Conservation (phyloP, 2,113 vertebrate genomes). For the Dendrocopos noguchii region DNA sequence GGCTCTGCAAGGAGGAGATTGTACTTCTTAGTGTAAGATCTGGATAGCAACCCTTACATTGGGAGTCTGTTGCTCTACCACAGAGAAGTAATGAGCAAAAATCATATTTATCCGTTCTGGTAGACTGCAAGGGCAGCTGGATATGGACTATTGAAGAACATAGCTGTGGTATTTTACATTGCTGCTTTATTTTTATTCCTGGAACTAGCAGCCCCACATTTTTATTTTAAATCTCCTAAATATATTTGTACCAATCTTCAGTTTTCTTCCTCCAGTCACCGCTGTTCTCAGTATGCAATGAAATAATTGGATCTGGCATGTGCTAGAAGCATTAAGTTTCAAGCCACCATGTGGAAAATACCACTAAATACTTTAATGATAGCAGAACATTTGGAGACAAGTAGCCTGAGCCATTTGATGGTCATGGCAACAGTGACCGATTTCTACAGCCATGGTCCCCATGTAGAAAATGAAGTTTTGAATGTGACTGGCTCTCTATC, state of each 20-base stretch:
- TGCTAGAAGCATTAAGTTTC: neutral
- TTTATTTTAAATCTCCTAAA: constrained; percentile 41
- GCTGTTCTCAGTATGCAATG: neutral
- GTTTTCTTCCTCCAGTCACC: neutral
- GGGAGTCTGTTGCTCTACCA: neutral
- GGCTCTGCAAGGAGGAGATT: neutral
- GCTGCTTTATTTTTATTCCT: constrained; percentile 16
- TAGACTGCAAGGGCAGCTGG: neutral
- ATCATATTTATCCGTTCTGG: neutral
- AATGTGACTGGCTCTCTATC: neutral
- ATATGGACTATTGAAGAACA: neutral
- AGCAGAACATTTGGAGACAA: neutral
- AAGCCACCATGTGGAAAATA: neutral
- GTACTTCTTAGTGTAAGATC: neutral
- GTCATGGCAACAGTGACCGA: fast-evolving
- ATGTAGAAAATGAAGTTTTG: neutral
- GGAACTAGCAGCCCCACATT: constrained; percentile 3
- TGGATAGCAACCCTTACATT: neutral
- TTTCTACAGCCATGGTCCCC: neutral
- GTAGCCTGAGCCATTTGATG: neutral
- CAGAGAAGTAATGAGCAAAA: neutral
- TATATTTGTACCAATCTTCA: neutral
- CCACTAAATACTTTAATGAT: neutral
- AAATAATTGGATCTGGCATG: neutral
- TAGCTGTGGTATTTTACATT: constrained; percentile 24